Base-by-base conservation (phyloP, 2,113 vertebrate genomes). In the Propithecus coquereli region DNA sequence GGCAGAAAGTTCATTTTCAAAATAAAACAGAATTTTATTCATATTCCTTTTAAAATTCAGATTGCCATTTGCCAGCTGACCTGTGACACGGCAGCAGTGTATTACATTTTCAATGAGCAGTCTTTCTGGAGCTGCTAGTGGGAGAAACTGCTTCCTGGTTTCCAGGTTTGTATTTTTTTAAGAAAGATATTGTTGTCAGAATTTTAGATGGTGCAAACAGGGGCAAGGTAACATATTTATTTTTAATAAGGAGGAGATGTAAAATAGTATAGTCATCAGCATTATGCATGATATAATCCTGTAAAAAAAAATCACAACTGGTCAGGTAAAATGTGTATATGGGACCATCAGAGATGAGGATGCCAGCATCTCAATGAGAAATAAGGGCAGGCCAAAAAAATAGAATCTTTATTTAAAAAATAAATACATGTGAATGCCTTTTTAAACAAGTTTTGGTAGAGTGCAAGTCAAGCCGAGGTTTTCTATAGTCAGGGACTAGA, bases 11-110 rank as follows among this genome's bases (percentile, higher is more conserved):
- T 99, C 99, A 99, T 99, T 99, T 99, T 99, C 99, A 99, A 99
- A 99, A 99, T 99, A 99, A 99, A 99, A 99, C 99, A 99, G 99
- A 99, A 99, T 99, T 99, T 99, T 99, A 99, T 99, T 99, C 99
- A 99, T 99, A 99, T 99, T 99, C 99, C 99, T 99, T 99, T 99
- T 99, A 99, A 99, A 99, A 99, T 99, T 99, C 99, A 99, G 99
- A 99, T 99, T 99, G 99, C 99, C 98, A 99, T 99, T 99, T 99
- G 99, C 99, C 99, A 98, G 99, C 99, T 99, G 99, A 99, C 99
- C 99, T 99, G 99, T 99, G 99, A 99, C 99, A 99, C 98, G 97
- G 99, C 99, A 99, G 99, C 98, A 99, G 99, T 99, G 99, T 99
- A 99, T 99, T 99, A 99, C 99, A 99, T 99, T 99, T 99, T 99